phyloP scores from a whole-genome alignment of 2,888 invertebrate genomes.

The Ditylenchus weischeri region DNA sequence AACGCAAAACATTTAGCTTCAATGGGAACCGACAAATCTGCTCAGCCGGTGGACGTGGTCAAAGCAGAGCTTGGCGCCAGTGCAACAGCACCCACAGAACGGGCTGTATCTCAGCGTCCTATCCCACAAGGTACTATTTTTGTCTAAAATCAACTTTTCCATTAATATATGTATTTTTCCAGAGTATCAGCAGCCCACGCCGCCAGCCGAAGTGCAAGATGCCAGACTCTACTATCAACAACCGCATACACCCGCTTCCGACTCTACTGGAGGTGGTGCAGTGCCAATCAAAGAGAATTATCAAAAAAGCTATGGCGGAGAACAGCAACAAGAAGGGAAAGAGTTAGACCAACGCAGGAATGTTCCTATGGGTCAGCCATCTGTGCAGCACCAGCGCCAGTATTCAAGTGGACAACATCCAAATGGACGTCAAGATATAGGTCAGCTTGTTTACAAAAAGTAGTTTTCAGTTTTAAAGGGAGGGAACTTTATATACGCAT shows the following conservation, averaged over 20 bases:
- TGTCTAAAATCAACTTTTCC: too few relatives aligned
- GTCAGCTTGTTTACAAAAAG: background rate
- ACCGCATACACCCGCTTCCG: background rate
- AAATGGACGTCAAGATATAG: slow-evolving; percentile 23
- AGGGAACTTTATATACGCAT: too few relatives aligned
- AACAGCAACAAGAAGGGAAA: background rate
- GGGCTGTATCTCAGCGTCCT: too few relatives aligned
- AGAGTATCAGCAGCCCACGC: background rate
- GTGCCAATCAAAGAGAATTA: background rate
- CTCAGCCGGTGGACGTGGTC: too few relatives aligned
- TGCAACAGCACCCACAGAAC: too few relatives aligned
- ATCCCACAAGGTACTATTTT: too few relatives aligned
- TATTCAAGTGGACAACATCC: slow-evolving; percentile 16
- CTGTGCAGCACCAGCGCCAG: slow-evolving; percentile 8
- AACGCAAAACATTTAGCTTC: background rate
- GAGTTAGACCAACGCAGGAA: background rate
- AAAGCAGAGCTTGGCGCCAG: too few relatives aligned
- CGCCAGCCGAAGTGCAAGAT: background rate
- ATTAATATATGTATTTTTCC: background rate
- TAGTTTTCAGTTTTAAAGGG: slow-evolving; percentile 7
- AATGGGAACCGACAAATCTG: too few relatives aligned
- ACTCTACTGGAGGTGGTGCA: slow-evolving; percentile 9
- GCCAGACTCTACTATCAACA: slow-evolving; percentile 4
- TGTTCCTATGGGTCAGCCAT: slow-evolving; percentile 13
- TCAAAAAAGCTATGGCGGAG: background rate